phyloP scores from a whole-genome alignment of 2,113 vertebrate genomes.

The Gambusia affinis region DNA sequence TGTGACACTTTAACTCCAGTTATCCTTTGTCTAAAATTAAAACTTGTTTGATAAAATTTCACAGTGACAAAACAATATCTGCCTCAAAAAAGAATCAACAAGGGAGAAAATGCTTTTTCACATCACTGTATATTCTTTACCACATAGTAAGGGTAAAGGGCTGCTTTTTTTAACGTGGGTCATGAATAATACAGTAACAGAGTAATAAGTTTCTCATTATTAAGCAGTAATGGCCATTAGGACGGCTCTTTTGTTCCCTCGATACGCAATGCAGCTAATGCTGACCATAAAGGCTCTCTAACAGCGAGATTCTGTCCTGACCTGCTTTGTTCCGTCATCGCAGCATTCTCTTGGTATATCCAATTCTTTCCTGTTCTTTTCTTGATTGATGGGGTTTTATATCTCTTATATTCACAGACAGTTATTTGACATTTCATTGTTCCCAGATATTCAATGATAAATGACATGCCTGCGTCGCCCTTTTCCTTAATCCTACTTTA shows the following conservation, averaged over 20 bases:
- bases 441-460: slow-evolving; percentile 33
- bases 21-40: background rate
- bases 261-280: slow-evolving; percentile 51
- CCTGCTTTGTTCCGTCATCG: slow-evolving; percentile 44
- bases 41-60: background rate
- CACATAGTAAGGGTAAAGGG: slow-evolving; percentile 38
- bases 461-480: slow-evolving; percentile 15
- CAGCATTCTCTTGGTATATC: slow-evolving; percentile 28
- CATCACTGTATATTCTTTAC: background rate
- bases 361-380: slow-evolving; percentile 13
- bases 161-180: slow-evolving; percentile 62
- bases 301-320: slow-evolving; percentile 36
- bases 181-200: slow-evolving; percentile 78
- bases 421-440: slow-evolving; percentile 26
- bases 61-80: background rate
- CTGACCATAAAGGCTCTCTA: slow-evolving; percentile 48
- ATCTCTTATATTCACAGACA: slow-evolving; percentile 45
- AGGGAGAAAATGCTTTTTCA: background rate
- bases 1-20: background rate
- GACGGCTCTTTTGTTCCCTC: slow-evolving; percentile 62
- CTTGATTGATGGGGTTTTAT: slow-evolving; percentile 57
- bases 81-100: background rate
- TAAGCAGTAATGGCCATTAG: slow-evolving; percentile 76
- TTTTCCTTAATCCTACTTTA: slow-evolving; percentile 13
- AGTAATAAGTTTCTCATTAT: slow-evolving; percentile 79